Conservation (phyloP, 2,113 vertebrate species). For the Sturnira hondurensis region DNA sequence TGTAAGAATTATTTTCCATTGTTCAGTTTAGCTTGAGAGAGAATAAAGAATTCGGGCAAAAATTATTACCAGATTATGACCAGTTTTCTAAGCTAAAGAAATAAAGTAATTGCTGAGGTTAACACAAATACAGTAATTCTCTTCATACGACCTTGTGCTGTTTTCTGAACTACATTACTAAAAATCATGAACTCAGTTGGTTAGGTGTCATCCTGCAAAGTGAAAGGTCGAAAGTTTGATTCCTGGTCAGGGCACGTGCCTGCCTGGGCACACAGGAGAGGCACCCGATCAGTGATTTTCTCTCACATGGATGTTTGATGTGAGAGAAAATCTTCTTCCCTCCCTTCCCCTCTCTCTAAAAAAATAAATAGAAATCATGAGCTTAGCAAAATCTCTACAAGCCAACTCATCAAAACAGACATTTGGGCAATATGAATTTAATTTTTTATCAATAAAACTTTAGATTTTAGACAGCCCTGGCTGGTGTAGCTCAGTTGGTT, state of each 20-base stretch:
- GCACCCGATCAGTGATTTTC: too few relatives aligned
- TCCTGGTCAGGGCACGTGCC: too few relatives aligned
- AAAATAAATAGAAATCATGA: conserved; percentile 4
- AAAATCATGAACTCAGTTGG: background rate
- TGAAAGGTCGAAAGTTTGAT: too few relatives aligned
- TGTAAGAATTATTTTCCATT: conserved; percentile 20
- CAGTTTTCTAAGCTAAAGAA: conserved; percentile 49
- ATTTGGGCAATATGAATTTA: conserved; percentile 79
- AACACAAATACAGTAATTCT: conserved; percentile 9
- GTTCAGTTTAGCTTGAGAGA: conserved; percentile 33
- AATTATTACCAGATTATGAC: conserved; percentile 44
- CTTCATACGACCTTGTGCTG: background rate
- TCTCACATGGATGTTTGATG: too few relatives aligned
- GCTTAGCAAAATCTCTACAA: conserved; percentile 67
- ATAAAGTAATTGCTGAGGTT: conserved; percentile 20
- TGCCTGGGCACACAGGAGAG: too few relatives aligned
- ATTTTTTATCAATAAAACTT: conserved; percentile 79
- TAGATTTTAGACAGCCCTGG: conserved; percentile 56
- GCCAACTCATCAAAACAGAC: conserved; percentile 67
- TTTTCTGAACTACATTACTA: conserved; percentile 46
- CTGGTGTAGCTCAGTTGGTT: too few relatives aligned
- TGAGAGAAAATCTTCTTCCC: too few relatives aligned
- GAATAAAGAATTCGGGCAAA: conserved; percentile 26
- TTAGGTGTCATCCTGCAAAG: too few relatives aligned
- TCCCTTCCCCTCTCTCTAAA: too few relatives aligned